phyloP scores from a whole-genome alignment of 1,140 invertebrate genomes.

The Bombyx mori region ASM3026992v2 NC_085111.1:11675501-11676000 shows the following conservation, averaged over 20 bases:
- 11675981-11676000: neutral
- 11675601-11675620: conserved; percentile 10
- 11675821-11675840: conserved; percentile 4
- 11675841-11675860: conserved; percentile 20
- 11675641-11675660: conserved; percentile 35
- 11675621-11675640: conserved; percentile 49
- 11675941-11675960: neutral
- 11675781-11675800: conserved; percentile 13
- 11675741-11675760: conserved; percentile 4
- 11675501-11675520: conserved; percentile 60
- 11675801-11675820: conserved; percentile 1
- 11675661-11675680: conserved; percentile 13
- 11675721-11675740: conserved; percentile 1
- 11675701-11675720: conserved; percentile 1
- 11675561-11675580: neutral
- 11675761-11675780: conserved; percentile 5
- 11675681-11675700: conserved; percentile 3
- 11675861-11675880: conserved; percentile 14
- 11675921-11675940: neutral
- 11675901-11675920: conserved; percentile 16
- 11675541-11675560: neutral
- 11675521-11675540: conserved; percentile 22
- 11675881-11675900: conserved; percentile 22
- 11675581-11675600: conserved; percentile 23
- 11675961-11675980: neutral